These are phyloP conservation scores for Callipepla squamata DNA, from an alignment of 2,113 vertebrate genomes.

Conservation along the genomic window DNA sequence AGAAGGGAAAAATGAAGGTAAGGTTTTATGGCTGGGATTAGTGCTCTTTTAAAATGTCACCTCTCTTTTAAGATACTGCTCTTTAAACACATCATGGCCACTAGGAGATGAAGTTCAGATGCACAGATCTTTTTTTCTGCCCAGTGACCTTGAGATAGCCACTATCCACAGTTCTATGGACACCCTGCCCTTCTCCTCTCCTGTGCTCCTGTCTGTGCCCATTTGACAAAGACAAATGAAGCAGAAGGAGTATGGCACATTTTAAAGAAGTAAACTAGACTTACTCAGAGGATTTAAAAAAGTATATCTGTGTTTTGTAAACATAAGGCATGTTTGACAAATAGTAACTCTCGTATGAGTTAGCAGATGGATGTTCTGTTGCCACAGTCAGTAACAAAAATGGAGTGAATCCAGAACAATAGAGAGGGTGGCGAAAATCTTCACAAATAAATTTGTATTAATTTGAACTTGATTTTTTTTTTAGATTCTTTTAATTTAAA, in stretches of 20 bases:
- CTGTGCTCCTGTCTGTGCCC: accelerated
- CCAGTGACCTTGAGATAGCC: neutral
- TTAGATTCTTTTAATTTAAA: neutral
- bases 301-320: neutral
- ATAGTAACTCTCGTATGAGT: neutral
- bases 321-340: neutral
- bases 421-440: neutral
- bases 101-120: neutral
- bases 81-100: neutral
- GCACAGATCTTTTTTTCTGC: neutral
- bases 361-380: neutral
- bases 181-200: neutral
- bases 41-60: neutral
- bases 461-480: neutral
- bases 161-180: neutral
- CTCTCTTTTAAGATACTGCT: neutral
- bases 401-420: accelerated
- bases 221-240: neutral
- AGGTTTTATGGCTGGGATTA: neutral
- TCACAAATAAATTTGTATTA: neutral
- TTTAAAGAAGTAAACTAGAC: neutral
- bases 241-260: neutral
- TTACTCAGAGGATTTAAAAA: neutral
- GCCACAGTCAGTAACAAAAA: neutral
- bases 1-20: neutral